Base-by-base conservation (phyloP, 53 echinoderm and acorn worm species). In the Arbacia lixula region DNA sequence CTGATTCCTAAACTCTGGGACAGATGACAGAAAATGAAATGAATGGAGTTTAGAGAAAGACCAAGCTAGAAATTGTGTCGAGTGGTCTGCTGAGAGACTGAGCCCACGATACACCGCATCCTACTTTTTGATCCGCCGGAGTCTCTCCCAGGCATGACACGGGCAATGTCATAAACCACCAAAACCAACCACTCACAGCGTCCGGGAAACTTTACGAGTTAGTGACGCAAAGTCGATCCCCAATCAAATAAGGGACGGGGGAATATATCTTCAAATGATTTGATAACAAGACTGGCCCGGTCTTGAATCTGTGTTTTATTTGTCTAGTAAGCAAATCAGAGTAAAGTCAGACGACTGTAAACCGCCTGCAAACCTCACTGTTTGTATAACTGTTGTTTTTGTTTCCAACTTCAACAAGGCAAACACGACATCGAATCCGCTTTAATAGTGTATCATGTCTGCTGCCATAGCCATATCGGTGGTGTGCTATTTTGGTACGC, bases 361-460 rank as follows among this genome's bases (percentile, higher is more conserved):
- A 78, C 41, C 79, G 60, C 27, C 28, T 78, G 26, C 36, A 11
- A 28, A 36, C 40, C 64, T 2, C 61, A 5, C 24, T 78, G 60
- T 78, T 78, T 78, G 79, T 78, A 39, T 78, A 78, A 78, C 60
- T 58, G 58, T 78, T n/a, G 79, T 58, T 78, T 53, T 78, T 78
- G 79, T 78, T 78, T 58, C 79, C 60, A 78, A 40, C 79, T 60
- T 41, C 79, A 78, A 78, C 79, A 78, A 78, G 58, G 79, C 60
- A 78, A 78, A 78, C 79, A 78, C 16, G 39, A 36, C 34, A 78
- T 17, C 17, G 21, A 60, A 60, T 41, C 60, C 31, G 4, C 19
- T 31, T 5, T 46, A 8, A 28, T 29, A 40, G 43, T 46, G 33
- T 33, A 53, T 60, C 60, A 41, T 60, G 79, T 60, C 60, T 16